phyloP scores from a whole-genome alignment of 2,888 invertebrate genomes.

The Pterostichus niger region DNA sequence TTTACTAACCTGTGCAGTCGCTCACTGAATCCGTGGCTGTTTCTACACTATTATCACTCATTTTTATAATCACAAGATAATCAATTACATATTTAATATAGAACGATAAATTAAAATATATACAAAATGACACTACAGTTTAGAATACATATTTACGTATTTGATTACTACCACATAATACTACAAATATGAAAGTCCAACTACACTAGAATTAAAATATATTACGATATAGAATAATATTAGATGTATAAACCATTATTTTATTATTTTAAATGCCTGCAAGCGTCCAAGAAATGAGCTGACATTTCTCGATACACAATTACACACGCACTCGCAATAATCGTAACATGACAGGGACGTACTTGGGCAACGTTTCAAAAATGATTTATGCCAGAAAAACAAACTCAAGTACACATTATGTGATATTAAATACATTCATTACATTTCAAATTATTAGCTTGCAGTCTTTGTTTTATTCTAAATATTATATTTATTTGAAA shows the following conservation, averaged over 20 bases:
- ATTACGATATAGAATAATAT: neutral
- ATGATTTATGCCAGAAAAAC: no score
- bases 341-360: neutral
- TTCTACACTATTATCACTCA: slow-evolving; percentile 62
- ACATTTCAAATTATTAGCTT: no score
- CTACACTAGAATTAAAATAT: slow-evolving; percentile 7
- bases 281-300: neutral
- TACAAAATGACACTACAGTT: slow-evolving; percentile 10
- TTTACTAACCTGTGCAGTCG: slow-evolving; percentile 61
- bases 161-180: slow-evolving; percentile 4
- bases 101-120: slow-evolving; percentile 28
- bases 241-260: slow-evolving; percentile 24
- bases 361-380: neutral
- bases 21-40: slow-evolving; percentile 15
- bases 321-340: no score
- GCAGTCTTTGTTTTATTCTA: no score
- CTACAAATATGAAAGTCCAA: neutral
- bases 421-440: no score
- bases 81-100: slow-evolving; percentile 23
- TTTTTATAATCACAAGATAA: slow-evolving; percentile 32
- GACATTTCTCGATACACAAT: slow-evolving; percentile 21
- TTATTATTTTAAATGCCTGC: slow-evolving; percentile 10
- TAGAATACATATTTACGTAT: slow-evolving; percentile 30
- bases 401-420: no score
- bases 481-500: no score